A percentile compares a stretch with the other conserved stretches of the same genome.
Evolutionary conservation across 2,888 invertebrate species (phyloP).

Genomic region (Synanthedon tipuliformis): DNA sequence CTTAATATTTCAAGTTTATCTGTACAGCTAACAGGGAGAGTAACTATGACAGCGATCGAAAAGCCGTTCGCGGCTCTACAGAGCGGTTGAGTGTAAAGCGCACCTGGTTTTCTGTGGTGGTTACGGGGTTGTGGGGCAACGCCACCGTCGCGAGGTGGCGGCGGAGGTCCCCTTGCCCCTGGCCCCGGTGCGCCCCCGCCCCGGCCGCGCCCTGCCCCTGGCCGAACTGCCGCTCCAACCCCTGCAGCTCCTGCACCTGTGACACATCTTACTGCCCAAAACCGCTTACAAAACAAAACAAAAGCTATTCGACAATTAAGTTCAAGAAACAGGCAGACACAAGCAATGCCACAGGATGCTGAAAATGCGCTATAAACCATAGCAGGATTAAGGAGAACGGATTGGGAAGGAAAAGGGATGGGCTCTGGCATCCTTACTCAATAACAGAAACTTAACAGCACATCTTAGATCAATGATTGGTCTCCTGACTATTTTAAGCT

Average conservation of each 20-base stretch:
- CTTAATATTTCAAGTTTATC: slow-evolving; percentile 6
- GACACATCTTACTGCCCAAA: neutral
- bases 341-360: too few relatives aligned
- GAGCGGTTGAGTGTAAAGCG: slow-evolving; percentile 11
- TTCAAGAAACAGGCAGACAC: too few relatives aligned
- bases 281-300: neutral
- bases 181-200: slow-evolving; percentile 58
- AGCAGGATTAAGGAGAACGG: too few relatives aligned
- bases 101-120: slow-evolving; percentile 64
- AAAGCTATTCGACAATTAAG: neutral
- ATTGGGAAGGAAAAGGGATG: too few relatives aligned
- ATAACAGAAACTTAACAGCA: too few relatives aligned
- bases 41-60: slow-evolving; percentile 41
- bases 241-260: slow-evolving; percentile 11
- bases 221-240: neutral
- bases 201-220: slow-evolving; percentile 18
- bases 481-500: too few relatives aligned
- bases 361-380: too few relatives aligned
- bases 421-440: too few relatives aligned
- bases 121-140: slow-evolving; percentile 58
- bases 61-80: slow-evolving; percentile 30
- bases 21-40: slow-evolving; percentile 38
- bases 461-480: too few relatives aligned
- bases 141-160: slow-evolving; percentile 83
- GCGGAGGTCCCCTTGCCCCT: slow-evolving; percentile 90